A percentile compares a stretch with the other conserved stretches of the same genome.
phyloP scores from a whole-genome alignment of 2,888 invertebrate species.

The Napeogenes sylphis region DNA sequence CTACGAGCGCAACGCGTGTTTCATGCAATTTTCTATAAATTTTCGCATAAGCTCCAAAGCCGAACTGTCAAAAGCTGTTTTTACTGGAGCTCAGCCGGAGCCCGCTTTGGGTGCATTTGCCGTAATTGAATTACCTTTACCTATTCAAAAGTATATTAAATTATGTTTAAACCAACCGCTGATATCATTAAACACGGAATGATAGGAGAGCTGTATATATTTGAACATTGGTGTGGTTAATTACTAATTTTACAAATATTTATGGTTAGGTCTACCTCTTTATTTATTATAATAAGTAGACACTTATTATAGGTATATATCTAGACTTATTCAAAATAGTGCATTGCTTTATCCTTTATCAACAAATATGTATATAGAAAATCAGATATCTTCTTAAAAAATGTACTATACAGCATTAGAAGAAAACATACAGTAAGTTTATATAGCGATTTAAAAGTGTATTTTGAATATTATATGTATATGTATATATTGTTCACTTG shows the following conservation, averaged over 20 bases:
- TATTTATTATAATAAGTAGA: no score
- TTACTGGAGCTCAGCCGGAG: slow-evolving; percentile 53
- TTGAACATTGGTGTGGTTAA: neutral
- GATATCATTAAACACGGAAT: slow-evolving; percentile 5
- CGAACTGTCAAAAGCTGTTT: slow-evolving; percentile 74
- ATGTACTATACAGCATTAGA: no score
- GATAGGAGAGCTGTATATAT: neutral
- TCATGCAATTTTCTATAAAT: slow-evolving; percentile 76
- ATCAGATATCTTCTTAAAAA: no score
- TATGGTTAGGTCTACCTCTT: no score
- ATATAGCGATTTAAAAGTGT: no score
- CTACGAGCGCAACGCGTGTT: slow-evolving; percentile 64
- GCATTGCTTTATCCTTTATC: no score
- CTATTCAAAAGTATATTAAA: slow-evolving; percentile 34
- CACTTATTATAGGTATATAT: no score
- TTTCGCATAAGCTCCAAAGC: slow-evolving; percentile 73
- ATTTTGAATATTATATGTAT: no score
- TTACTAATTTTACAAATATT: neutral
- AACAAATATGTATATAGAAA: no score
- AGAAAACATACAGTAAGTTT: no score
- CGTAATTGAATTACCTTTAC: slow-evolving; percentile 68
- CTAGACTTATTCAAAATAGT: no score
- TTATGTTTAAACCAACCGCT: slow-evolving; percentile 16
- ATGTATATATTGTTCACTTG: no score
- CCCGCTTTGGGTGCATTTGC: slow-evolving; percentile 47